These are phyloP conservation scores for Scarus forsteni DNA, from an alignment of 2,797 vertebrate species.

Conservation along the genomic window DNA sequence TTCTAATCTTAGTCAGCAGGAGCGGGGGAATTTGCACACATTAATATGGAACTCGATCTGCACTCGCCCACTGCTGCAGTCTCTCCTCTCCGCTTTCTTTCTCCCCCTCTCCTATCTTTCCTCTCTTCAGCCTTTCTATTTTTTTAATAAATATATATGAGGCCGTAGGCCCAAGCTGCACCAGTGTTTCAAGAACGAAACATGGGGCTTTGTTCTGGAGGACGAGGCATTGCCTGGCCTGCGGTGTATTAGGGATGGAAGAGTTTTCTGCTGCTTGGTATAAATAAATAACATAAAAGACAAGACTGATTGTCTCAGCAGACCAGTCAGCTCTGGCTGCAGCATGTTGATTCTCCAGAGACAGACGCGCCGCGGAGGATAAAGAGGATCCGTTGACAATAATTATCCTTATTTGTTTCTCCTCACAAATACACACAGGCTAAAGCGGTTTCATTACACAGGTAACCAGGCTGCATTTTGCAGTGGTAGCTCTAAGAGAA, in stretches of 20 bases:
- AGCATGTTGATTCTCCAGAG: slow-evolving; percentile 71
- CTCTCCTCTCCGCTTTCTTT: slow-evolving; percentile 58
- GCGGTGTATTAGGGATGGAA: slow-evolving; percentile 50
- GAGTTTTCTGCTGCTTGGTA: slow-evolving; percentile 57
- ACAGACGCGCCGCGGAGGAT: slow-evolving; percentile 64
- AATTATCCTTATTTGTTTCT: slow-evolving; percentile 83
- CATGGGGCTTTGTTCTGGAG: slow-evolving; percentile 62
- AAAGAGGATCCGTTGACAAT: slow-evolving; percentile 77
- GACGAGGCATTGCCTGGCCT: slow-evolving; percentile 49
- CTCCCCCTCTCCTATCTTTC: slow-evolving; percentile 39
- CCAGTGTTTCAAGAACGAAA: slow-evolving; percentile 47
- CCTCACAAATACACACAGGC: slow-evolving; percentile 68
- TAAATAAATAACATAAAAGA: slow-evolving; percentile 76
- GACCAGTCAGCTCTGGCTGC: slow-evolving; percentile 66
- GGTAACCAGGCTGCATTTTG: slow-evolving; percentile 50
- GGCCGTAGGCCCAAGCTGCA: slow-evolving; percentile 53
- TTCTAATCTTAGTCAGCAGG: slow-evolving; percentile 89
- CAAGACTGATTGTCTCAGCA: slow-evolving; percentile 65
- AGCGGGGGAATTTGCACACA: slow-evolving; percentile 85
- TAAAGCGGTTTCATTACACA: slow-evolving; percentile 69
- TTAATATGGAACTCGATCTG: slow-evolving; percentile 83
- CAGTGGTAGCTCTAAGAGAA: slow-evolving; percentile 52
- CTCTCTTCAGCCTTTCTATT: slow-evolving; percentile 37
- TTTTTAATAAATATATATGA: slow-evolving; percentile 19
- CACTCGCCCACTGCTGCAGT: slow-evolving; percentile 76